Evolutionary conservation across 2,113 vertebrate genomes (phyloP).

Genomic region (Mustelus asterias): DNA sequence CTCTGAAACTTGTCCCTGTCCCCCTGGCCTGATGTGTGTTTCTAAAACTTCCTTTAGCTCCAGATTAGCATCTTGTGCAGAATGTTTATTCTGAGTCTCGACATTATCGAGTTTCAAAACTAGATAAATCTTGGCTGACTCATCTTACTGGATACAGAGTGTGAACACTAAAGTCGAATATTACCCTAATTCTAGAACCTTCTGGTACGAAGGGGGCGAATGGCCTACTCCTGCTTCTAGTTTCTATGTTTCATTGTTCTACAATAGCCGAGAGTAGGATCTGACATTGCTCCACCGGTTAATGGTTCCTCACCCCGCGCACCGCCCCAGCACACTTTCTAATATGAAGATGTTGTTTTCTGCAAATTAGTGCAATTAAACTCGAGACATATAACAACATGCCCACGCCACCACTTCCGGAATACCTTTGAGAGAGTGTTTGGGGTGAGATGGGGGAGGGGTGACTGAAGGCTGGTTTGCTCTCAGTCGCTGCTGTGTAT

Average conservation of each 20-base stretch:
- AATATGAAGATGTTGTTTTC: not conserved
- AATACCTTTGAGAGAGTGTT: not conserved
- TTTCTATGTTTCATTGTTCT: not conserved
- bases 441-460: too few species aligned
- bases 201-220: too few species aligned
- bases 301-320: not conserved
- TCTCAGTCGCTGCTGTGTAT: not conserved
- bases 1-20: not conserved
- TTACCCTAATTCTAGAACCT: not conserved
- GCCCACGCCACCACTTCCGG: not conserved
- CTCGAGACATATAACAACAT: not conserved
- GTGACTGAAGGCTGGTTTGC: not conserved
- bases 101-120: not conserved
- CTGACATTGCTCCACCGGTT: not conserved
- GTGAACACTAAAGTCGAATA: not conserved
- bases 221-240: too few species aligned
- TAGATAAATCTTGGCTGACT: not conserved
- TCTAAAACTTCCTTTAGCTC: not conserved
- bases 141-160: not conserved
- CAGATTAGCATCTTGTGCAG: not conserved
- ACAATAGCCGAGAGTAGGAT: not conserved
- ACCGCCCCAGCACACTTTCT: not conserved
- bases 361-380: not conserved
- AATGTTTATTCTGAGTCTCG: not conserved
- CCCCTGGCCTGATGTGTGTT: not conserved